Evolutionary conservation across 2,797 vertebrate genomes (phyloP), one percentile per base, ranked within the genome.

Genomic region (Pogoniulus pusillus): DNA sequence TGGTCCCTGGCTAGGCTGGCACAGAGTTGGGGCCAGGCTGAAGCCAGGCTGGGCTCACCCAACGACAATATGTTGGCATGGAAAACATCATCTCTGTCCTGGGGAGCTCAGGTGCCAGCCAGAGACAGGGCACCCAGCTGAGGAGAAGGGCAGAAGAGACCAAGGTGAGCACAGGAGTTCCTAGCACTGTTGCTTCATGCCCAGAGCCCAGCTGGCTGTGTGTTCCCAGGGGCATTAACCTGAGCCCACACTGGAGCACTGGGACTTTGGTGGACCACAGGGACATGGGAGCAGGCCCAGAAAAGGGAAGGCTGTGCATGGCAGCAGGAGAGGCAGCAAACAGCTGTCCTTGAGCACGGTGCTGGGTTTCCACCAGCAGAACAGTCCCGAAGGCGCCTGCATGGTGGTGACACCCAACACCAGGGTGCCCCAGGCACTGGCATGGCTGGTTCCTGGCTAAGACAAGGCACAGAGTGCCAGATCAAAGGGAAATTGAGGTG

Each of bases 401-500:
- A 14, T 41, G 45, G 29, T 26, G 64, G 70, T 53, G 74, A 45
- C 88, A 78, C 1, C 2, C 27, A 16, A 55, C 26, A 53, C 17
- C 35, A 5, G 3, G 1, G 19, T 0, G 27, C 32, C 37, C 47
- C 1, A 0, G 71, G 72, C 54, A 41, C 20, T 2, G 0, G 29
- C 54, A 41, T 0, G 4, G 53, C 27, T 1, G 2, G 12, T 7
- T 3, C 4, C 43, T 69, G 1, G 0, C 51, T 3, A 3, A 45
- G 72, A 35, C 8, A 14, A 39, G 41, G 35, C 8, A 2, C 53
- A 14, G 41, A 53, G 66, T 1, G 7, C 12, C 45, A 30, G n/a
- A 34, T 29, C 69, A 59, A 64, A 91, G 68, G 64, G 75, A 86
- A 84, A 92, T 75, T 78, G 87, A 93, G 90, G 75, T 20, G 11